A percentile compares a stretch with the other conserved stretches of the same genome.
These are phyloP conservation scores for Clanis bilineata DNA, from an alignment of 2,888 invertebrate genomes.

Conservation along the genomic window DNA sequence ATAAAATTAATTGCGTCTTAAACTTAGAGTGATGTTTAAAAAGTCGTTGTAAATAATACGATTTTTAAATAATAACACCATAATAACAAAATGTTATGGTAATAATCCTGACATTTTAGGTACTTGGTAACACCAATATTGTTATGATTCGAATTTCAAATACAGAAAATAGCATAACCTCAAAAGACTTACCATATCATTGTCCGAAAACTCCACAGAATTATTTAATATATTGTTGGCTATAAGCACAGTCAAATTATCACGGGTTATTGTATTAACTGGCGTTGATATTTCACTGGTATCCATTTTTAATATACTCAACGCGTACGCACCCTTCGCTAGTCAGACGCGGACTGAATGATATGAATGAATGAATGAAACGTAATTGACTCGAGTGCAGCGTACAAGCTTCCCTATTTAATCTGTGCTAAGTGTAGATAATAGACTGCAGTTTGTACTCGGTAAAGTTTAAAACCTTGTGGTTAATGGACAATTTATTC, in stretches of 20 bases:
- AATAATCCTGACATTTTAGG: no score
- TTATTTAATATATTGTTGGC: conserved; percentile 60
- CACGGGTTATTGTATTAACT: conserved; percentile 54
- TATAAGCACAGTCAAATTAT: conserved; percentile 55
- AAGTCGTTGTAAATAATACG: no score
- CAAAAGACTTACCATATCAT: conserved; percentile 37
- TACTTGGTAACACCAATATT: no score
- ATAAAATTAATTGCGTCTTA: no score
- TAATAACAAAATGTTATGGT: no score
- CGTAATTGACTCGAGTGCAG: background rate
- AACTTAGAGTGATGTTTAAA: no score
- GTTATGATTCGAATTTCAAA: no score
- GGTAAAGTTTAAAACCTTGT: no score
- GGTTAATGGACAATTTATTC: background rate
- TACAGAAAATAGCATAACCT: background rate
- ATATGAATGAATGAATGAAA: background rate
- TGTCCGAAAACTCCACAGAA: conserved; percentile 58
- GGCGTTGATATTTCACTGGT: conserved; percentile 51
- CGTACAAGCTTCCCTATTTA: no score
- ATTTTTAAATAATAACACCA: no score
- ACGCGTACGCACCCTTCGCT: conserved; percentile 19
- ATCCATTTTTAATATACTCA: conserved; percentile 39
- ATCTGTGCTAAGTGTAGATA: no score
- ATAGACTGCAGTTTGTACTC: no score
- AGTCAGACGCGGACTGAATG: background rate